phyloP scores from a whole-genome alignment of 2,113 vertebrate genomes.

The Leptosomus discolor region DNA sequence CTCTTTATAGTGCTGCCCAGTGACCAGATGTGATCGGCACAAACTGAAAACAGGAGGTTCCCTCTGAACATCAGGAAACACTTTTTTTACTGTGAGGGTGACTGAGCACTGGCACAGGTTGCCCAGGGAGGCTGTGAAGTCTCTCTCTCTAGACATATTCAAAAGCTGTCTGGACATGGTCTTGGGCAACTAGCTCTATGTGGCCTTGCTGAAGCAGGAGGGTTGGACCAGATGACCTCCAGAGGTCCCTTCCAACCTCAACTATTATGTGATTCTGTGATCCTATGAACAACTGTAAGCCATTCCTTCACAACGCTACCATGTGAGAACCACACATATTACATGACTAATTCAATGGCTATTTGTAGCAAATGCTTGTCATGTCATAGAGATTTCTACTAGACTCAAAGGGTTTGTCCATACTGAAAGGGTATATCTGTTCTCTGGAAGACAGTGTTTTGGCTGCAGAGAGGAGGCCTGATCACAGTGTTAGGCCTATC shows the following conservation, averaged over 20 bases:
- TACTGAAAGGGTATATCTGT: rapidly evolving
- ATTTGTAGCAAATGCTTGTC: not conserved
- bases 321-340: not conserved
- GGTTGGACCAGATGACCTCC: not conserved
- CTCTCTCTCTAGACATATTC: not conserved
- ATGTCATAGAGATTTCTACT: not conserved
- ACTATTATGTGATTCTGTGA: not conserved
- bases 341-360: not conserved
- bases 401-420: not conserved
- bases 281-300: not conserved
- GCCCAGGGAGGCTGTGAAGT: not conserved
- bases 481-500: not conserved
- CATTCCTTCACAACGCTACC: not conserved
- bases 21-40: rapidly evolving
- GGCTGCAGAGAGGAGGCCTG: not conserved
- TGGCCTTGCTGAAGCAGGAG: not conserved
- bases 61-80: not conserved
- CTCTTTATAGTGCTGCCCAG: not conserved
- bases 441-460: not conserved
- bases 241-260: not conserved
- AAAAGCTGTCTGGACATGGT: not conserved
- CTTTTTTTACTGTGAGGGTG: not conserved
- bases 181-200: not conserved
- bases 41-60: not conserved
- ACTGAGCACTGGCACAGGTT: not conserved